Evolutionary conservation across 2,797 vertebrate genomes (phyloP).

Genomic region (Bucorvus abyssinicus): DNA sequence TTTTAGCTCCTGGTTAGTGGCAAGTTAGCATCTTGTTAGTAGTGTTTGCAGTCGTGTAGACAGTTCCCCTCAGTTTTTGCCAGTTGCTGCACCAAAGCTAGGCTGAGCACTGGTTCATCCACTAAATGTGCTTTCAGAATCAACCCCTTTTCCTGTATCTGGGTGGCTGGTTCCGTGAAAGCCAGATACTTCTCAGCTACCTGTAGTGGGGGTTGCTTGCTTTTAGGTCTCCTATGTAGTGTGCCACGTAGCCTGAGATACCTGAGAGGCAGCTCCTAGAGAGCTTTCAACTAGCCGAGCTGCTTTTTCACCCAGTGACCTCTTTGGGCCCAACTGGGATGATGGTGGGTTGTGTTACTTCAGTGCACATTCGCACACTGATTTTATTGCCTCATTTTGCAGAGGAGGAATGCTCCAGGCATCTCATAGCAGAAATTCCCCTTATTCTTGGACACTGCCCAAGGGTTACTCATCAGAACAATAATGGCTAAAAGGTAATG

Average conservation of each 20-base stretch:
- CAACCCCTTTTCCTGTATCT: not conserved
- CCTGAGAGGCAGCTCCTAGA: not conserved
- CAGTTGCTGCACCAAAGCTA: accelerated
- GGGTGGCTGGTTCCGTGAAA: not conserved
- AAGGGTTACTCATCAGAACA: conserved; percentile 33
- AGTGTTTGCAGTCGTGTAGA: not conserved
- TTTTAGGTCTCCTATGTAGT: accelerated
- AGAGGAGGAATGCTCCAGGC: not conserved
- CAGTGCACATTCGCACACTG: not conserved
- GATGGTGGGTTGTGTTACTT: not conserved
- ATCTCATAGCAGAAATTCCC: not conserved
- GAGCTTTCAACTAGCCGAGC: accelerated
- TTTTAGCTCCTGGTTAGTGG: not conserved
- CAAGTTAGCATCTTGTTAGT: not conserved
- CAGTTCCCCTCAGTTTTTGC: not conserved
- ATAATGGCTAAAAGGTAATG: conserved; percentile 15
- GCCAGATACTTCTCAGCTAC: accelerated
- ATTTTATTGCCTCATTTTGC: not conserved
- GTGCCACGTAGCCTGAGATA: accelerated
- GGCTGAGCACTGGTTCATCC: not conserved
- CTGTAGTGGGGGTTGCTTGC: not conserved
- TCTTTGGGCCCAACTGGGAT: not conserved
- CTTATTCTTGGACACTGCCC: conserved; percentile 9
- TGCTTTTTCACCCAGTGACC: not conserved
- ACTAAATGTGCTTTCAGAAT: not conserved